Percentiles rank a stretch among this genome's conserved stretches.
Evolutionary conservation across 2,888 invertebrate genomes (phyloP).

Genomic region (Lysandra bellargus): DNA sequence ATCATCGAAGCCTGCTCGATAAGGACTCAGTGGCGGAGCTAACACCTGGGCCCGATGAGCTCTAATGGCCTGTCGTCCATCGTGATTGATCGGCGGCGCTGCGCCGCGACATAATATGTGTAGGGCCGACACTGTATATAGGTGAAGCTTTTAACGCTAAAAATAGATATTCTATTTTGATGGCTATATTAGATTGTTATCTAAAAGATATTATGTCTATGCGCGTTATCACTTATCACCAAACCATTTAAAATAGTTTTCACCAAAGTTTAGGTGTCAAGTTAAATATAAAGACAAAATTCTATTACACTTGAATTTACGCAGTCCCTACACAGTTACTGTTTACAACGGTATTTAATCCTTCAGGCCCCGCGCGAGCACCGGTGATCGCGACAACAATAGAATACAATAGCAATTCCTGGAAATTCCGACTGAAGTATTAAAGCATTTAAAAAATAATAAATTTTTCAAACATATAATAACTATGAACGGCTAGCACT

Average conservation of each 20-base stretch:
- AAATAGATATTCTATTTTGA: background rate
- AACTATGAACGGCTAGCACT: no score
- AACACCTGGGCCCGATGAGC: conserved; percentile 65
- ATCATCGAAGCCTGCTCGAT: conserved; percentile 25
- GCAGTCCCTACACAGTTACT: background rate
- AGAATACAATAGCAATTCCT: no score
- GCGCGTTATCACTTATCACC: background rate
- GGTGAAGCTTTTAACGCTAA: background rate
- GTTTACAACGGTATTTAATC: no score
- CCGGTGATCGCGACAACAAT: no score
- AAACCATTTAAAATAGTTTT: background rate
- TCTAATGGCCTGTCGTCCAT: conserved; percentile 78
- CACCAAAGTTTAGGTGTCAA: background rate
- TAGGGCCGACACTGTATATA: background rate
- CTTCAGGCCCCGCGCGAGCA: no score
- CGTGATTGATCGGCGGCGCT: conserved; percentile 77
- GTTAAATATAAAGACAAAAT: no score
- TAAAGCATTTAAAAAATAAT: no score
- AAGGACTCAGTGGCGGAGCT: conserved; percentile 42
- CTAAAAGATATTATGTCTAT: background rate
- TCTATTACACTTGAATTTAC: conserved; percentile 47
- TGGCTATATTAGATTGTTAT: background rate
- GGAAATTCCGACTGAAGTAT: no score
- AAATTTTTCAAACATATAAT: no score
- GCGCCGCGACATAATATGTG: conserved; percentile 64